A percentile compares a stretch with the other conserved stretches of the same genome.
phyloP scores from a whole-genome alignment of 1,140 invertebrate genomes.

The Heliothis subflexa region DNA sequence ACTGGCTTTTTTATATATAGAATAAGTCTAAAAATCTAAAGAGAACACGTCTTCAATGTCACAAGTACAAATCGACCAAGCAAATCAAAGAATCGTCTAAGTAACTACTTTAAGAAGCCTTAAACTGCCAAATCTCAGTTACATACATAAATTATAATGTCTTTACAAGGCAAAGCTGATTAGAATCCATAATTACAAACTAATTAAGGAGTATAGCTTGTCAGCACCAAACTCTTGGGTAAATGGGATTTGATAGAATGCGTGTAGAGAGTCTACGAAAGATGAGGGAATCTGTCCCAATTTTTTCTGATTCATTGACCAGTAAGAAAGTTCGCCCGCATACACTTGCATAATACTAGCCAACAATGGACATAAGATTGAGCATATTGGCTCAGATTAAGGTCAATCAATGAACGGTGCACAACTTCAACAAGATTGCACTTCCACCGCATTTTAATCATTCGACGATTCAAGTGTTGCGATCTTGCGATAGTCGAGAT shows the following conservation, averaged over 20 bases:
- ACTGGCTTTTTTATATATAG: no score
- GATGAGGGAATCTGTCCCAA: neutral
- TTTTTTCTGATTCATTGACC: neutral
- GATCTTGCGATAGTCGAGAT: neutral
- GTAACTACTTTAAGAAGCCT: constrained; percentile 1
- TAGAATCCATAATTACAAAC: constrained; percentile 1
- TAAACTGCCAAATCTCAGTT: constrained; percentile 11
- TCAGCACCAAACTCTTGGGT: neutral
- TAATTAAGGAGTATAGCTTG: neutral
- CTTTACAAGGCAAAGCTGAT: neutral
- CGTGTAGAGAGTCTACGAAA: neutral
- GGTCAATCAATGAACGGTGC: constrained; percentile 34
- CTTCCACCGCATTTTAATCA: constrained; percentile 22
- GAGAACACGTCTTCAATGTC: no score
- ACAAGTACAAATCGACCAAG: neutral
- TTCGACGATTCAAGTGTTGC: neutral
- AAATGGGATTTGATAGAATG: neutral
- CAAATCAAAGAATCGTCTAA: neutral
- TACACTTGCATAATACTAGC: neutral
- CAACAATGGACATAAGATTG: neutral
- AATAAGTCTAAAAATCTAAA: no score
- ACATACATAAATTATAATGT: constrained; percentile 13
- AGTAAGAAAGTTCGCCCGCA: neutral
- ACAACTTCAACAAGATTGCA: constrained; percentile 4
- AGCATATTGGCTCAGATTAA: constrained; percentile 29